Evolutionary conservation across 2,888 invertebrate species (phyloP), one percentile per base, ranked within the genome.

Genomic region (Acrocyrtus sp.): DNA sequence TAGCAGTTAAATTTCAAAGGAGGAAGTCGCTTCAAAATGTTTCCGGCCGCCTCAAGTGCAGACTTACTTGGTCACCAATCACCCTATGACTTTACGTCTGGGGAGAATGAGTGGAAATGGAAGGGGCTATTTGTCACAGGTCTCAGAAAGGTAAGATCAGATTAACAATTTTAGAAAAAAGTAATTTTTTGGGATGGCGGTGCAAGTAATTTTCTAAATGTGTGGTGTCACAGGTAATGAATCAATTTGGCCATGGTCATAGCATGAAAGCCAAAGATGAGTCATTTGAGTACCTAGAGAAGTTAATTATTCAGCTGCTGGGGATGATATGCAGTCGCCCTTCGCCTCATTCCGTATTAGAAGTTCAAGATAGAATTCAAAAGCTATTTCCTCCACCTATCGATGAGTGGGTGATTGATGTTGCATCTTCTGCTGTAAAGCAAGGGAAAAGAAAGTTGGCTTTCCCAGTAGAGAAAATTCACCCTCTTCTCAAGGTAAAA

Each of bases 301-400:
- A 91, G 70, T 88, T 97, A 74, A 95, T 97, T 83, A 87, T 97
- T 78, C 90, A 93, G 72, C 88, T 98, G 76, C 87, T 98, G 83
- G 92, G 91, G 19, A 93, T 93, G 89, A 88, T 98, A 74, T 96
- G 95, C 84, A 92, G 92, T 34, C 90, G 91, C 81, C 94, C 94
- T 26, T 80, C 83, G 6, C 90, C 91, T 74, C 81, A 77, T 70
- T 81, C 75, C 29, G 81, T 83, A 15, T 86, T 92, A 89, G 98
- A 98, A 86, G 94, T 98, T 81, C 96, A 97, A 84, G 95, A 96
- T 82, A 88, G 95, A 77, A 95, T 98, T 39, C 90, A 92, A 78
- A 92, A 92, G 81, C 93, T 94, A 62, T 96, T 97, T 87, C 97
- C 97, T n/a, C 92, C 92, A 17, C 96, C 97, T 3, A 92, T 98